Base-by-base conservation (phyloP, 2,113 vertebrate genomes). In the Coracopsis vasa region DNA sequence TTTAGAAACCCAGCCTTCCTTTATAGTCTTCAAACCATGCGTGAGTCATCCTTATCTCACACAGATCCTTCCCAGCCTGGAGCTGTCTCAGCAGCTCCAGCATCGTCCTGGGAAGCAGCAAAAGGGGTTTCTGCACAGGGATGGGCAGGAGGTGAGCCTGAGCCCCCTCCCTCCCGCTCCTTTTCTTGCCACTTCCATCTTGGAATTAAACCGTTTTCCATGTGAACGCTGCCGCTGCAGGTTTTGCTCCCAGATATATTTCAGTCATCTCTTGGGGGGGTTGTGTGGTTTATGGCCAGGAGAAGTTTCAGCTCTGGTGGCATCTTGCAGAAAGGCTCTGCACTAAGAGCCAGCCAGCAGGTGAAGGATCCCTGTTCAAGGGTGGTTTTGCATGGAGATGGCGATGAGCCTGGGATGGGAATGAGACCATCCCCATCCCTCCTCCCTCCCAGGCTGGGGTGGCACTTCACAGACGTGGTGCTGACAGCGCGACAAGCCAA, bases 151-250 rank as follows among this genome's bases (percentile, higher is more conserved):
- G 20, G 20, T 0, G 8, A 35, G 39, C 28, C 50, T 8, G 58
- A 39, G 6, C 54, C 28, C 4, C 2, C 14, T 3, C 11, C 11
- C 54, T 13, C 9, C 20, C 4, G 3, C 18, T 37, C 35, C 33
- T 71, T 56, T 24, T 37, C 2, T 3, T 33, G 65, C 48, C 48
- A 10, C 10, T 2, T 44, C 48, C 33, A 14, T 50, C 50, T 79
- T 2, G 0, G 28, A 37, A 72, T 65, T 24, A 72, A 45, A 39
- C 19, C 1, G 0, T 33, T 71, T 50, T 37, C 65, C 31, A 2
- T 13, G 37, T 1, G 0, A 60, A 50, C 0, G 3, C 44, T 54
- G 54, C 47, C 21, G 20, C n/a, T 13, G 10, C 7, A 1, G 19
- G 35, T 13, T 58, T 45, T 54, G 35, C 45, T 69, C 47, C 29